Evolutionary conservation across 2,797 vertebrate genomes (phyloP), one percentile per base, ranked within the genome.

Genomic region (Helicolenus hilgendorfi): DNA sequence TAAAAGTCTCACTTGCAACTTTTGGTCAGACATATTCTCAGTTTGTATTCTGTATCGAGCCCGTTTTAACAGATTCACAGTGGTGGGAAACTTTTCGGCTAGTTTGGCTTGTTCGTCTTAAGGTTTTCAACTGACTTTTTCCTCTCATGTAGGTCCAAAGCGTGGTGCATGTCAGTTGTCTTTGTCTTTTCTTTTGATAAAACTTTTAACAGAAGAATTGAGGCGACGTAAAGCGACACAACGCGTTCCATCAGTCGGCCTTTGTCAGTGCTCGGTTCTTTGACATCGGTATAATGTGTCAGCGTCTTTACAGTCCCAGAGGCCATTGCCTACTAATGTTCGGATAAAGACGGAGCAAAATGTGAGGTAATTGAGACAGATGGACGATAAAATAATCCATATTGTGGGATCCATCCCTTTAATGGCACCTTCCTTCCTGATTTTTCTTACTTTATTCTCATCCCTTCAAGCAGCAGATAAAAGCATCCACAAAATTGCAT

Each of bases 401-500:
- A 72, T 24, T 4, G 20, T 26, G 8, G 83, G 56, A 72, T 60
- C 24, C 7, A 31, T 78, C 11, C 6, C 27, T 82, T 86, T 72
- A 55, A 64, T 65, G 63, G 2, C 2, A 45, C 62, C 24, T 20
- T 72, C n/a, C 11, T 53, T 67, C 1, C 20, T 60, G 49, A 65
- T 22, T 38, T 27, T 24, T 81, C 33, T 38, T 72, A 7, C 18
- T 79, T 77, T 31, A 67, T 56, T 77, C 10, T 9, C 14, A 1
- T 72, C 7, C 31, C n/a, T 24, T 70, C 4, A 24, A 26, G 36
- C 26, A 82, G n/a, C 53, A 55, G 62, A 72, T 73, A 83, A 89
- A 82, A 85, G 74, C 53, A 18, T 81, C 22, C n/a, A 68, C 15
- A 49, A 74, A 59, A 69, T 64, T 31, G 15, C 60, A 68, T 55